Evolutionary conservation across 2,113 vertebrate species (phyloP).

Genomic region (Phaethornis superciliosus): DNA sequence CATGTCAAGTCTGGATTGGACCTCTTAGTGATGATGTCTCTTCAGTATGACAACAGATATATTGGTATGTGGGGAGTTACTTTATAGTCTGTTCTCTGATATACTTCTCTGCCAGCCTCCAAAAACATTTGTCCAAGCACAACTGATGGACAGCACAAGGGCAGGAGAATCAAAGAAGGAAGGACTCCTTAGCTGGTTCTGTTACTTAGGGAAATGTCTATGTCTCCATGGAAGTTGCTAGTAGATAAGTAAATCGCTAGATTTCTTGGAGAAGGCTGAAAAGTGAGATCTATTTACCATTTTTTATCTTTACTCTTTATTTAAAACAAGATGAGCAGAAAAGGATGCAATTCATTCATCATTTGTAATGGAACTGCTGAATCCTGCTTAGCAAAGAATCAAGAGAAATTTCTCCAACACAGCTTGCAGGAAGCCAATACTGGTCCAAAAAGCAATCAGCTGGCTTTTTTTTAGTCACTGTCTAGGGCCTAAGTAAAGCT

Average conservation of each 20-base stretch:
- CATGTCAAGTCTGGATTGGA: background rate
- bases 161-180: background rate
- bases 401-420: background rate
- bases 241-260: background rate
- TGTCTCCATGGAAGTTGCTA: background rate
- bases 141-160: background rate
- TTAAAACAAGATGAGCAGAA: background rate
- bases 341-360: background rate
- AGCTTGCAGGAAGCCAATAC: background rate
- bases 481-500: background rate
- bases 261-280: background rate
- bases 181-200: background rate
- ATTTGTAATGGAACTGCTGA: background rate
- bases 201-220: background rate
- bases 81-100: background rate
- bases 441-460: background rate
- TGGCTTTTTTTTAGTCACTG: background rate
- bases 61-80: fast-evolving
- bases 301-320: background rate
- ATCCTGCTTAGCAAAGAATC: background rate
- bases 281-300: background rate
- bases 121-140: background rate
- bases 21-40: background rate
- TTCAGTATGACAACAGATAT: background rate
- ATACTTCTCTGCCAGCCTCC: background rate